A percentile compares a stretch with the other conserved stretches of the same genome.
Evolutionary conservation across 2,113 vertebrate species (phyloP).

Genomic region (Phoenicopterus ruber): DNA sequence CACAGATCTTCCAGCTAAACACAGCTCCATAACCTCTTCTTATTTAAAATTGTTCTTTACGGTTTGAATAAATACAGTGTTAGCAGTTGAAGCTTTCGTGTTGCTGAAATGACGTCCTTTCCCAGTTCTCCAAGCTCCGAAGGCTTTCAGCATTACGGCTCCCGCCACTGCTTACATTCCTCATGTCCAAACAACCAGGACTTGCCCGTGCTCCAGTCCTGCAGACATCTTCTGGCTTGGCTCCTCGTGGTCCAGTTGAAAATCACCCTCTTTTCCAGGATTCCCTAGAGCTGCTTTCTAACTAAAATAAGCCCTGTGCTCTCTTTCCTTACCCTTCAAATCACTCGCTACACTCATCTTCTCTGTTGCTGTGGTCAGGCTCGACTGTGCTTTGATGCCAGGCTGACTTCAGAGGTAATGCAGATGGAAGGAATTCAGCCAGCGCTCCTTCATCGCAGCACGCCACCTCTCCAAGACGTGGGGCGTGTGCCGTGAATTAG

Average conservation of each 20-base stretch:
- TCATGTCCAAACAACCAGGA: neutral
- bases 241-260: neutral
- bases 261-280: neutral
- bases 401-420: neutral
- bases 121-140: neutral
- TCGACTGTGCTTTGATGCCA: neutral
- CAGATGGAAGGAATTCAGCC: neutral
- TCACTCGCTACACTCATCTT: neutral
- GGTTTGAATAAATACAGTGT: constrained; percentile 32
- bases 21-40: constrained; percentile 16
- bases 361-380: neutral
- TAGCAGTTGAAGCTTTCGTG: neutral
- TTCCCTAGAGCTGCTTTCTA: neutral
- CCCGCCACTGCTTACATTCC: neutral
- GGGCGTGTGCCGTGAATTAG: neutral
- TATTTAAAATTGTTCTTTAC: constrained; percentile 12
- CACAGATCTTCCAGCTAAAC: constrained; percentile 51
- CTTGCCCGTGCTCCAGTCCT: neutral
- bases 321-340: neutral
- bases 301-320: neutral
- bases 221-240: neutral
- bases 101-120: constrained; percentile 3
- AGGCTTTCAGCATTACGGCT: neutral
- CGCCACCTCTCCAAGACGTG: neutral
- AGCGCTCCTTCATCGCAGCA: neutral